Percentiles rank a stretch among this genome's conserved stretches.
Conservation (phyloP, 2,113 vertebrate species). For the Rhea pennata region DNA sequence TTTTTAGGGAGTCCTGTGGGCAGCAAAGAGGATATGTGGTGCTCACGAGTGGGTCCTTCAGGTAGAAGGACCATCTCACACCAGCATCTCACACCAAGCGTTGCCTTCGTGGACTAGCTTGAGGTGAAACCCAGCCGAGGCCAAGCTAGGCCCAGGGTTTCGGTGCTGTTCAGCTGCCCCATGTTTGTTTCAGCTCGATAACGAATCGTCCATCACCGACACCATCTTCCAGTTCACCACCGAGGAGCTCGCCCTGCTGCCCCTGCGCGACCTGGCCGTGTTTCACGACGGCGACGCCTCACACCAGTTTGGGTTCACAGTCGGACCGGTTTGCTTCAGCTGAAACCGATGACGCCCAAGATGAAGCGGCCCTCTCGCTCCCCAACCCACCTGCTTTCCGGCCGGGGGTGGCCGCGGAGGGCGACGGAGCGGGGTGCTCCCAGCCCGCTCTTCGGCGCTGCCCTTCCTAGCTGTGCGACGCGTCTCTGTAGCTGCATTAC, state of each 20-base stretch:
- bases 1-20: not conserved
- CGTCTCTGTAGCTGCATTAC: not conserved
- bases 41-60: not conserved
- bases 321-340: conserved; percentile 89
- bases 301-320: conserved; percentile 82
- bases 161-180: not conserved
- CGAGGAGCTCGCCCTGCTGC: conserved; percentile 83
- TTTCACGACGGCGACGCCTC: conserved; percentile 72
- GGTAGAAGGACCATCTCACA: too few relatives aligned
- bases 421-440: not conserved
- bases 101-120: too few relatives aligned
- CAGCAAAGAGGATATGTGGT: rapidly evolving
- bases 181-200: conserved; percentile 49
- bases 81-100: not conserved
- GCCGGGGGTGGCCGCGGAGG: rapidly evolving
- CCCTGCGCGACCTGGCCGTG: conserved; percentile 85
- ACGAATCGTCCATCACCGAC: conserved; percentile 68
- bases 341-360: conserved; percentile 60
- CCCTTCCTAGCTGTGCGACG: rapidly evolving
- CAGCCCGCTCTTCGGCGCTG: not conserved
- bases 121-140: too few relatives aligned
- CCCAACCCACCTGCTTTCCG: not conserved
- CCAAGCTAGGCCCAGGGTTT: not conserved
- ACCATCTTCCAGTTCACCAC: conserved; percentile 85
- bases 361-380: not conserved